A percentile compares a stretch with the other conserved stretches of the same genome.
Evolutionary conservation across 2,797 vertebrate species (phyloP).

Genomic region (Oceanodroma leucorhoa): DNA sequence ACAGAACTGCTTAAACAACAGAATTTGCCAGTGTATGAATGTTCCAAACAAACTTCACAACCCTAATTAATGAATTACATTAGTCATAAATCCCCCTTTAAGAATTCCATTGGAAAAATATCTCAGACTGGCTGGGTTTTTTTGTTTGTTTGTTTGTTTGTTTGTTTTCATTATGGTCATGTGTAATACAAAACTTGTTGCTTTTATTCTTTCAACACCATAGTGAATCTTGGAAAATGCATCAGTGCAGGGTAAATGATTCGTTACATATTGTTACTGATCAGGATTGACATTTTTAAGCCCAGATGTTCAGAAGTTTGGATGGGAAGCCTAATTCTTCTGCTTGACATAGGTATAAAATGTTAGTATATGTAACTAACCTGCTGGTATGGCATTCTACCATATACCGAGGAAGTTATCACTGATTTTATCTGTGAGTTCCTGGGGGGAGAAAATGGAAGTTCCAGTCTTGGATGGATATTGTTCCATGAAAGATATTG

Average conservation of each 20-base stretch:
- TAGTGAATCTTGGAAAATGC: background rate
- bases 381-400: background rate
- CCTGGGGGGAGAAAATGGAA: background rate
- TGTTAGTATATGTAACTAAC: background rate
- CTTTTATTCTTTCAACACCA: background rate
- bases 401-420: accelerated
- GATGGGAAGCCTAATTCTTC: background rate
- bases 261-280: background rate
- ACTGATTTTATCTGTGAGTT: background rate
- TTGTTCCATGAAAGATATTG: background rate
- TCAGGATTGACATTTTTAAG: background rate
- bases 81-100: background rate
- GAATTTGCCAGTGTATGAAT: background rate
- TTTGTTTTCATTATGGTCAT: background rate
- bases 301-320: background rate
- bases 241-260: background rate
- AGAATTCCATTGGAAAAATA: background rate
- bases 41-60: background rate
- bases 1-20: background rate
- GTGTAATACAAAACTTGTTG: background rate
- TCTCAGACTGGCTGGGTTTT: background rate
- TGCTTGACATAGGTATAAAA: background rate
- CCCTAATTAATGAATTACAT: background rate
- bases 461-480: background rate
- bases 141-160: background rate